Base-by-base conservation (phyloP, 2,113 vertebrate species). In the Gambusia affinis region DNA sequence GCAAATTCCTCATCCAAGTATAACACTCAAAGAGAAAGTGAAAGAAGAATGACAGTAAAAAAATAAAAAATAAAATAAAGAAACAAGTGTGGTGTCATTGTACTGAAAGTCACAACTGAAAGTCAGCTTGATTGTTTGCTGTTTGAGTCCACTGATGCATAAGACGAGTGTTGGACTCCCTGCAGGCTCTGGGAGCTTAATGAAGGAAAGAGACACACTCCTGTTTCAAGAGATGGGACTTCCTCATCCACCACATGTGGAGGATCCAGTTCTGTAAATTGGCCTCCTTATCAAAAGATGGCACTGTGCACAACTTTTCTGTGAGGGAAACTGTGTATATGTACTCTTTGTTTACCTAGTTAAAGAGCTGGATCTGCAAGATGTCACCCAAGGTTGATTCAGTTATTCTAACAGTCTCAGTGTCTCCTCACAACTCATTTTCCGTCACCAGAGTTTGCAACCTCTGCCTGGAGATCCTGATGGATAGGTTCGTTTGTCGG, bases 101-200 rank as follows among this genome's bases (percentile, higher is more conserved):
- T 65, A 70, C 78, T 86, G 85, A 93, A 92, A 93, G 91, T 90
- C 92, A 87, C 83, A 83, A 80, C 66, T 90, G 90, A 92, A 92
- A 92, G 90, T 93, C 90, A 82, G 88, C 75, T 81, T 86, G 87
- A 91, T 90, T 86, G 90, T 92, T 90, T 89, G 87, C 82, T 81
- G 85, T 92, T 90, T 90, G 87, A 82, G 78, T 73, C 82, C 82
- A 76, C 78, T 67, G 85, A 82, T 81, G 88, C 75, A 74, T 91
- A 85, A 85, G 83, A 89, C 60, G 80, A 85, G 85, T 75, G 88
- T 84, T 73, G 69, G 90, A 90, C 80, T 91, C 87, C 90, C 91
- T 68, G 76, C 78, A 87, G 89, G 87, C 86, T 28, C 75, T 63
- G 71, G 82, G 76, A 60, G 90, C 86, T 79, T 92, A 89, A 90